Percentiles rank a stretch among this genome's conserved stretches.
phyloP scores from a whole-genome alignment of 1,140 invertebrate species.

The Notospermus geniculatus region DNA sequence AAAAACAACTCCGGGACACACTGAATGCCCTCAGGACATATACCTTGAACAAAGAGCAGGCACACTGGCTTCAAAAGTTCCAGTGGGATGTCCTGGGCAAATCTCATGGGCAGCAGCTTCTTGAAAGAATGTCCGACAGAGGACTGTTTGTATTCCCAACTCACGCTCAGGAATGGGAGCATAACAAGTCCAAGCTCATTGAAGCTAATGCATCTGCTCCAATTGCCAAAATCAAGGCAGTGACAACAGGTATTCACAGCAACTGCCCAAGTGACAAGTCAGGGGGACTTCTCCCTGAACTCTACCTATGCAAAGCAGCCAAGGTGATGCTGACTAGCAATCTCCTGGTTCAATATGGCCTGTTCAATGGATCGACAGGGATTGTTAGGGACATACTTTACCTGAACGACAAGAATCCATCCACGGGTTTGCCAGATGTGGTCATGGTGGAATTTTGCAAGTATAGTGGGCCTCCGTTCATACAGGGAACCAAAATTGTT shows the following conservation, averaged over 20 bases:
- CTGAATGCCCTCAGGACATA: conserved; percentile 5
- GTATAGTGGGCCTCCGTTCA: not conserved
- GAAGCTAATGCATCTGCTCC: not conserved
- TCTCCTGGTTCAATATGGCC: not conserved
- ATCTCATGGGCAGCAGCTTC: not conserved
- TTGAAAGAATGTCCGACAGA: conserved; percentile 1
- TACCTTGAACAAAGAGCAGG: not conserved
- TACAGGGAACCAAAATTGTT: not conserved
- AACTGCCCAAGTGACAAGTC: not conserved
- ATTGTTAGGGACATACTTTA: conserved; percentile 1
- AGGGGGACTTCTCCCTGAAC: not conserved
- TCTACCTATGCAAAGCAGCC: not conserved
- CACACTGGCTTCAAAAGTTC: conserved; percentile 1
- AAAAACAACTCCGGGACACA: conserved; percentile 17
- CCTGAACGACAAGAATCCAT: not conserved
- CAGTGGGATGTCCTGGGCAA: not conserved
- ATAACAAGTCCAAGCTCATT: not conserved
- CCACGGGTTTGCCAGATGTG: not conserved
- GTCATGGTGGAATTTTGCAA: conserved; percentile 4
- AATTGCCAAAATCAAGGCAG: not conserved
- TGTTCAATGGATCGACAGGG: conserved; percentile 4
- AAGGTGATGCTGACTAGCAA: not conserved
- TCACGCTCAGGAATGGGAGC: not conserved
- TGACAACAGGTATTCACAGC: not conserved
- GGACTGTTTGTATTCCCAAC: conserved; percentile 5